These are phyloP conservation scores for Galbula dea DNA, from an alignment of 2,113 vertebrate genomes.

Conservation along the genomic window DNA sequence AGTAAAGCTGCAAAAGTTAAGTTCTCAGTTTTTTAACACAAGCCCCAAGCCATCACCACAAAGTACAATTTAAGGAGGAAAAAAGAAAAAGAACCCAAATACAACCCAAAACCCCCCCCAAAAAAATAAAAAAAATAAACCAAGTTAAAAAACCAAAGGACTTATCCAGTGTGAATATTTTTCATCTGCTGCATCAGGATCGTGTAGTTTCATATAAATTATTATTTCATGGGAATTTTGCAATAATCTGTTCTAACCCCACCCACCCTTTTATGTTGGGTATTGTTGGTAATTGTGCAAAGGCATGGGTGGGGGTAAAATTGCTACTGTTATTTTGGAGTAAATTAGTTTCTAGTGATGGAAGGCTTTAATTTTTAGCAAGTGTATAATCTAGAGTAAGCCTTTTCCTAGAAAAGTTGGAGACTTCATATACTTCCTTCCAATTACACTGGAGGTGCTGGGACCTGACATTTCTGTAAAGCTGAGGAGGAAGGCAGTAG, in stretches of 20 bases:
- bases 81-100: not conserved
- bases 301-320: slow-evolving; percentile 23
- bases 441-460: not conserved
- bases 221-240: slow-evolving; percentile 52
- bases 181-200: slow-evolving; percentile 22
- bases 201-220: not conserved
- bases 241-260: slow-evolving; percentile 33
- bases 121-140: not conserved
- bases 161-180: not conserved
- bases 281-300: slow-evolving; percentile 32
- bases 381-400: not conserved
- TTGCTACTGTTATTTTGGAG: slow-evolving; percentile 18
- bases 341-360: slow-evolving; percentile 28
- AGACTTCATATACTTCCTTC: not conserved
- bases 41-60: not conserved
- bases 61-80: not conserved
- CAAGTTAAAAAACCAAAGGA: not conserved
- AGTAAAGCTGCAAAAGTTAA: not conserved
- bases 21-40: not conserved
- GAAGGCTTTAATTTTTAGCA: not conserved
- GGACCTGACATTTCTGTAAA: not conserved
- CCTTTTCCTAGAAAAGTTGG: not conserved
- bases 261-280: slow-evolving; percentile 49
- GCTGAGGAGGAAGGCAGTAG: not conserved
- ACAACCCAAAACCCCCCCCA: not conserved